phyloP scores from a whole-genome alignment of 2,797 vertebrate species.

The Diplodus sargus region DNA sequence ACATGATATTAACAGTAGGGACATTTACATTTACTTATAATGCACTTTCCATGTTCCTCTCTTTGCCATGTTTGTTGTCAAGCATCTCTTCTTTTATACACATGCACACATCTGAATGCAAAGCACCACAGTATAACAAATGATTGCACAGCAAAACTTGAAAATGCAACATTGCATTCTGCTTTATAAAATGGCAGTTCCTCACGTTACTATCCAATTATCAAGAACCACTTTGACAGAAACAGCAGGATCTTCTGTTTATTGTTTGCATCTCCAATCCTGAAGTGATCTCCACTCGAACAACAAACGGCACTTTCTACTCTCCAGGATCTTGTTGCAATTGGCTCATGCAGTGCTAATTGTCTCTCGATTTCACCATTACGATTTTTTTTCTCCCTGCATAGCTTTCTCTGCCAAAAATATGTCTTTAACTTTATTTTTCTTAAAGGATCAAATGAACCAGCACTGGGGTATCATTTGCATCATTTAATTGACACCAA shows the following conservation, averaged over 20 bases:
- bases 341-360: not conserved
- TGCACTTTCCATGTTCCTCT: not conserved
- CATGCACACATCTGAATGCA: conserved; percentile 8
- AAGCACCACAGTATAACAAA: conserved; percentile 11
- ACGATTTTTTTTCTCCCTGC: not conserved
- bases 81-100: not conserved
- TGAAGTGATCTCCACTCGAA: conserved; percentile 36
- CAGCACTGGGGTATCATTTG: not conserved
- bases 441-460: conserved; percentile 22
- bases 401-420: conserved; percentile 8
- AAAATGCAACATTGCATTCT: conserved; percentile 28
- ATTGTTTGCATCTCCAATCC: conserved; percentile 19
- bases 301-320: conserved; percentile 8
- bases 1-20: not conserved
- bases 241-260: conserved; percentile 34
- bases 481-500: conserved; percentile 22
- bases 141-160: conserved; percentile 20
- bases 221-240: conserved; percentile 34
- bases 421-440: not conserved
- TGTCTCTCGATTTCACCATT: conserved; percentile 18
- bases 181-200: conserved; percentile 28
- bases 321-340: not conserved
- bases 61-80: not conserved
- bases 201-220: conserved; percentile 37
- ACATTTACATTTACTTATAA: not conserved